Percentiles rank a stretch among this genome's conserved stretches.
phyloP scores from a whole-genome alignment of 92 coral and sea anemone genomes.

The Diadumene lineata region DNA sequence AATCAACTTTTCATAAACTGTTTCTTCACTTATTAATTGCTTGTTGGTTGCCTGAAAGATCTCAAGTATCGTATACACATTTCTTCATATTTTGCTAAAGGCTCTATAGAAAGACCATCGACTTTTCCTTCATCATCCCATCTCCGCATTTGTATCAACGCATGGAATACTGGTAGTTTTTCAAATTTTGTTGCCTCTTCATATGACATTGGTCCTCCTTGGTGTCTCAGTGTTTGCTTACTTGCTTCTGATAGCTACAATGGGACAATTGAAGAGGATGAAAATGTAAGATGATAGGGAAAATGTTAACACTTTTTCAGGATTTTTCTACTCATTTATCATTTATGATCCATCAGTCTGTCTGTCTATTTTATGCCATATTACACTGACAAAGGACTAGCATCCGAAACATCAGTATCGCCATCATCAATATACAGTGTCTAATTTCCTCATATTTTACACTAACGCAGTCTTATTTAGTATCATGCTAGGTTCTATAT shows the following conservation, averaged over 20 bases:
- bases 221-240: constrained; percentile 78
- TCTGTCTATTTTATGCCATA: no score
- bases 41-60: background rate
- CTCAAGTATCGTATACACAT: constrained; percentile 74
- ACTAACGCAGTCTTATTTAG: background rate
- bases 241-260: constrained; percentile 83
- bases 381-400: no score
- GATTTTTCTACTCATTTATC: no score
- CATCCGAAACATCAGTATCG: no score
- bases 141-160: constrained; percentile 76
- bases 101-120: constrained; percentile 57
- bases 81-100: constrained; percentile 81
- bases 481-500: background rate
- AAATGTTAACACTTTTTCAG: no score
- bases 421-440: no score
- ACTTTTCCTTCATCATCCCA: constrained; percentile 97
- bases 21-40: background rate
- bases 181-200: constrained; percentile 89
- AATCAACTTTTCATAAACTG: background rate
- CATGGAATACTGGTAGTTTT: constrained; percentile 65
- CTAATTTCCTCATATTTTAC: no score
- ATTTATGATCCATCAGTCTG: no score
- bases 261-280: background rate
- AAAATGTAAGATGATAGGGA: no score
- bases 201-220: constrained; percentile 92